Evolutionary conservation across 1,140 invertebrate species (phyloP), one percentile per base, ranked within the genome.

Genomic region (Littorina saxatilis): DNA sequence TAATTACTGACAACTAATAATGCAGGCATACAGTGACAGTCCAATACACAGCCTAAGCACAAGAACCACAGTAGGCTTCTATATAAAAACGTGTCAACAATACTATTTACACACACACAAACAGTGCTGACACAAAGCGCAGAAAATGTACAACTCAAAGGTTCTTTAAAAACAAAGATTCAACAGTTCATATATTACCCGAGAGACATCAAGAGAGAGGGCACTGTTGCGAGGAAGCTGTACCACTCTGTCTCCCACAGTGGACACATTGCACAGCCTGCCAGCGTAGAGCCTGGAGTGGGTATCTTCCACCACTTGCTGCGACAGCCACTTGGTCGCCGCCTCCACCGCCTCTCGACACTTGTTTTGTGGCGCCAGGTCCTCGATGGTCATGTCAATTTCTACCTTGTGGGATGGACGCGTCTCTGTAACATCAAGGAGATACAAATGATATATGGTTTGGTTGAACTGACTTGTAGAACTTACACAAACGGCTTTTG

Each of bases 361-460:
- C 0, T 3, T 15, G 1, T 17, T 23, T 9, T 43, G 35, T 0
- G 55, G 2, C 11, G 27, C 55, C 27, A 39, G 40, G 55, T 37
- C 29, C 2, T 2, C 3, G 35, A 78, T 63, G 55, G 55, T 39
- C 37, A 78, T 35, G 15, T 78, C 52, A 5, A 78, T 40, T 23
- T 78, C 29, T 11, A 78, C n/a, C 35, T 55, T 43, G 37, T 63
- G 43, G 9, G 55, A 78, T 17, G 75, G 75, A 4, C 63, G 32
- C 27, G 52, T 43, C 58, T 78, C 75, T 78, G 75, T 5, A 73
- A 63, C 29, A 50, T n/a, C 17, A 58, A 7, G n/a, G 55, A 58
- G n/a, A 58, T 58, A 58, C 15, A 50, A 50, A 50, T 11, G 47
- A 9, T 20, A 11, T 50, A 9, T n/a, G n/a, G n/a, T n/a, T n/a